These are phyloP conservation scores for Torymus texanus DNA, from an alignment of 2,888 invertebrate species.

Conservation along the genomic window DNA sequence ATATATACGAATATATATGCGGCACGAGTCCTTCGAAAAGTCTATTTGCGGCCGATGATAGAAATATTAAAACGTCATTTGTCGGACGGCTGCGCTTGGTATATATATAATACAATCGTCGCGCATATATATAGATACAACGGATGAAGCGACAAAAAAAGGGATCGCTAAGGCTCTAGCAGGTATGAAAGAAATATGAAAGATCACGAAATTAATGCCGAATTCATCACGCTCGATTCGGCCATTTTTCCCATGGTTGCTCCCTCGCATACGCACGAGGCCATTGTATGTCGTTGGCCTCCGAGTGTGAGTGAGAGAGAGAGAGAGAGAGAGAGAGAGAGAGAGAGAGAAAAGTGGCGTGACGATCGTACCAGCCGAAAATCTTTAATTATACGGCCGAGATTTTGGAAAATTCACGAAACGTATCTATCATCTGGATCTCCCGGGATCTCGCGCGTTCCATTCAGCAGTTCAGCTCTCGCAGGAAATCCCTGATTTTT, in stretches of 20 bases:
- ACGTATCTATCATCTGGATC: constrained; percentile 63
- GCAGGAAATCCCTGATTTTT: constrained; percentile 53
- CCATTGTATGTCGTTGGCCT: neutral
- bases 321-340: neutral
- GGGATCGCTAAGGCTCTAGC: neutral
- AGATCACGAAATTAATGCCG: constrained; percentile 40
- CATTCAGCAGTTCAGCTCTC: constrained; percentile 25
- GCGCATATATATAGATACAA: too few species aligned
- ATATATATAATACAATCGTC: neutral
- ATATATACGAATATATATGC: neutral
- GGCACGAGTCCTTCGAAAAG: constrained; percentile 13
- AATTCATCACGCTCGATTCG: constrained; percentile 17
- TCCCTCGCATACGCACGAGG: neutral
- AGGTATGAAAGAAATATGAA: constrained; percentile 41
- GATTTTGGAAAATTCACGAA: constrained; percentile 56
- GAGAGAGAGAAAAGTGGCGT: constrained; percentile 45
- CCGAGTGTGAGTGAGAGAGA: neutral
- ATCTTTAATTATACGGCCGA: constrained; percentile 59
- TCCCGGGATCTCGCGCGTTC: constrained; percentile 37
- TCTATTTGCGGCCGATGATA: constrained; percentile 42
- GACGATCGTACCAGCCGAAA: constrained; percentile 52
- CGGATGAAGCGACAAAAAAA: neutral
- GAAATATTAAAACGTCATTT: constrained; percentile 47
- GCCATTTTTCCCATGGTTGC: constrained; percentile 29
- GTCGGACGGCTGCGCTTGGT: neutral